Conservation (phyloP, 2,113 vertebrate species). For the Eidolon helvum region DNA sequence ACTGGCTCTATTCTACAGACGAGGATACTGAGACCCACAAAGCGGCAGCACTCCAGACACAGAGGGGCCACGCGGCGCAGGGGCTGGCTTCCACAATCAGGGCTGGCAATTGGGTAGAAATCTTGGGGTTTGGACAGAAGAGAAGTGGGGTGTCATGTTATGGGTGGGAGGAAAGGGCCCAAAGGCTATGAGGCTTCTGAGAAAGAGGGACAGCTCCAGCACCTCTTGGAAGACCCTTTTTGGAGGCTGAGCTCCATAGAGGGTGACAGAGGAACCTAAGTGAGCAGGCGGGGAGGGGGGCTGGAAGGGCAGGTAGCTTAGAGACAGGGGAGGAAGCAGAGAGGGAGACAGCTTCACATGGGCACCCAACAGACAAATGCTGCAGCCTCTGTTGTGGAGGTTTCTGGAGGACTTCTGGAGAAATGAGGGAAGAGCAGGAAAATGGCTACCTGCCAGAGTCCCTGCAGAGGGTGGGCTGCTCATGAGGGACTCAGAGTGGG, state of each 20-base stretch:
- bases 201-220: background rate
- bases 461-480: background rate
- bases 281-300: background rate
- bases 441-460: background rate
- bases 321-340: constrained; percentile 37
- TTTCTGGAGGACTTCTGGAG: background rate
- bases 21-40: background rate
- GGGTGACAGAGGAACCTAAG: background rate
- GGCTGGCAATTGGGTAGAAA: background rate
- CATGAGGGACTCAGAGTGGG: background rate
- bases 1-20: background rate
- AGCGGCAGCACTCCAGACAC: background rate
- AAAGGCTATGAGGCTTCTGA: background rate
- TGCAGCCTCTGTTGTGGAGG: background rate
- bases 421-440: background rate
- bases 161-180: background rate
- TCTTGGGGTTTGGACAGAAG: background rate
- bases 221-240: background rate
- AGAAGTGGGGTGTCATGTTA: background rate
- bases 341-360: background rate
- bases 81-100: background rate
- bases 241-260: background rate
- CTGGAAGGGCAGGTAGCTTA: background rate
- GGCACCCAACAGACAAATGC: constrained; percentile 10
- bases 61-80: fast-evolving